Conservation (phyloP, 2,888 invertebrate species). For the Andrena dorsata region DNA sequence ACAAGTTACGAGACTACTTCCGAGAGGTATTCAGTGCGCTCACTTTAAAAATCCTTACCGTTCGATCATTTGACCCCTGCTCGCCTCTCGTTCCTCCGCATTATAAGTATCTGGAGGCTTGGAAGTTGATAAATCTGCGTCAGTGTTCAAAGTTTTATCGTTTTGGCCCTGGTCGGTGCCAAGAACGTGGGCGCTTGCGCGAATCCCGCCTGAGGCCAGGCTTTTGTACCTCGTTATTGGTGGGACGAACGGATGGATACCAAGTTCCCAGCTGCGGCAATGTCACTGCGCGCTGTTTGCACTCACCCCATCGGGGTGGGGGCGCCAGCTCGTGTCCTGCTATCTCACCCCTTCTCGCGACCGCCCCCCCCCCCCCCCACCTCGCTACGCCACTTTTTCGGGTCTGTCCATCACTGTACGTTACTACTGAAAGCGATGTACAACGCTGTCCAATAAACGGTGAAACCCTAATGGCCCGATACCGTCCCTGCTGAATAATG, state of each 20-base stretch:
- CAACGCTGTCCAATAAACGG: constrained; percentile 37
- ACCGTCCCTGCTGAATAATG: constrained; percentile 46
- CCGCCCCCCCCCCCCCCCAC: neutral
- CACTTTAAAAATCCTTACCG: neutral
- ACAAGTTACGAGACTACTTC: neutral
- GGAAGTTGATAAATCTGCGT: constrained; percentile 64
- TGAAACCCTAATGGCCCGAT: constrained; percentile 28
- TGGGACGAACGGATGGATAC: constrained; percentile 56
- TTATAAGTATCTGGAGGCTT: constrained; percentile 14
- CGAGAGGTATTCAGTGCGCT: neutral
- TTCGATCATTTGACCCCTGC: neutral
- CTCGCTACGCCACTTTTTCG: neutral
- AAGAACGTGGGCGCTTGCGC: constrained; percentile 58
- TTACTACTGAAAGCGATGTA: neutral
- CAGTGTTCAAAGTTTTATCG: constrained; percentile 59
- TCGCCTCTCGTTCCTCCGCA: constrained; percentile 12
- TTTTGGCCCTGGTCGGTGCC: constrained; percentile 43
- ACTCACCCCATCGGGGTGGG: constrained; percentile 45
- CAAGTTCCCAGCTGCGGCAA: constrained; percentile 68
- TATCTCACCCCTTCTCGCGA: neutral
- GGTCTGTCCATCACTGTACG: constrained; percentile 8
- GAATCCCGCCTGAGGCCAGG: constrained; percentile 19
- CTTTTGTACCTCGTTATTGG: constrained; percentile 67
- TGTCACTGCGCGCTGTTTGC: constrained; percentile 76
- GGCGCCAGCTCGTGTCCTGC: constrained; percentile 7